Evolutionary conservation across 2,113 vertebrate species (phyloP).

Genomic region (Forbesichthys papilliferus): DNA sequence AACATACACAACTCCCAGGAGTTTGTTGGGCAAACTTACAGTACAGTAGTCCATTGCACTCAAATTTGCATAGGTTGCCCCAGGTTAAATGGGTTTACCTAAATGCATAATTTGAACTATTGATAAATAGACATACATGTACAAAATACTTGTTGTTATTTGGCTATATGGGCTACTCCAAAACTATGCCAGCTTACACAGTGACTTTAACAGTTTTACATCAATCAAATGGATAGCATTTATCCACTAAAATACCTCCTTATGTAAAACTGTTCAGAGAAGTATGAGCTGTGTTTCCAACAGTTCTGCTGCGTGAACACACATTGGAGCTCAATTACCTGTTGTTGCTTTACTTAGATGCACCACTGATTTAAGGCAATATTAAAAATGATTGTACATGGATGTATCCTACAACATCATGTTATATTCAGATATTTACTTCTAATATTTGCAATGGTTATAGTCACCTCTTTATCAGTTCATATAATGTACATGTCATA

Average conservation of each 20-base stretch:
- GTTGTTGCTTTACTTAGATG: constrained; percentile 66
- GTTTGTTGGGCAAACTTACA: constrained; percentile 35
- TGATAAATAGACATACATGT: too few relatives aligned
- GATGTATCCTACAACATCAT: constrained; percentile 60
- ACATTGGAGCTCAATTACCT: constrained; percentile 74
- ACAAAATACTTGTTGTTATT: too few relatives aligned
- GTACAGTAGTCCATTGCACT: background rate
- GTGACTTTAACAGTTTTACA: background rate
- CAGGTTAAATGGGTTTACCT: background rate
- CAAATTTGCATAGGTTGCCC: background rate
- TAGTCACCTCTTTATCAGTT: constrained; percentile 56
- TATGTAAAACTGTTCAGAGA: background rate
- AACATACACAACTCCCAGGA: constrained; percentile 21
- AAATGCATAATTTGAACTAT: background rate
- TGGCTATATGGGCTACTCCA: too few relatives aligned
- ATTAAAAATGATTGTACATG: constrained; percentile 64
- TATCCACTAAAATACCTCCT: background rate
- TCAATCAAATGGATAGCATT: background rate
- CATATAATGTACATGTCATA: too few relatives aligned
- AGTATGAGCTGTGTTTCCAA: constrained; percentile 60
- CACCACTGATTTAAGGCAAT: constrained; percentile 38
- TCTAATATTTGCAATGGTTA: constrained; percentile 58
- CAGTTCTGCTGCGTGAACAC: constrained; percentile 70
- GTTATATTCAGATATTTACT: constrained; percentile 45
- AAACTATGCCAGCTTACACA: too few relatives aligned